phyloP scores from a whole-genome alignment of 1,140 invertebrate species.

The Sminthurides bifidus region DNA sequence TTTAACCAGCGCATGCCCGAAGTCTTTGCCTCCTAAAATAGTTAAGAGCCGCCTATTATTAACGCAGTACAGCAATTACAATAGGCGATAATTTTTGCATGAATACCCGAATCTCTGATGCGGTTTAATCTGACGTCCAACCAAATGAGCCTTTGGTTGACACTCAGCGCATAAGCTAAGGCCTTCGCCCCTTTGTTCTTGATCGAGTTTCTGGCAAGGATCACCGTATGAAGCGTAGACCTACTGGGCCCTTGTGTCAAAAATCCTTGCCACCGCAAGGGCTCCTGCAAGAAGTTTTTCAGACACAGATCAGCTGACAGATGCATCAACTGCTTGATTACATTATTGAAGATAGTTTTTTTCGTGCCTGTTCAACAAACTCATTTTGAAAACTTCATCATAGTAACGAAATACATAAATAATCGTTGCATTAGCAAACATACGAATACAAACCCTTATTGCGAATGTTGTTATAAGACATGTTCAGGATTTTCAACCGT shows the following conservation, averaged over 20 bases:
- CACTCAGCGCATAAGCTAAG: slow-evolving; percentile 20
- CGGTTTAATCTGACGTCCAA: slow-evolving; percentile 19
- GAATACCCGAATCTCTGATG: slow-evolving; percentile 15
- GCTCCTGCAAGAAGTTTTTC: slow-evolving; percentile 19
- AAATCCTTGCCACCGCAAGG: slow-evolving; percentile 21
- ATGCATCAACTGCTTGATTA: not conserved
- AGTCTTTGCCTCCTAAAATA: slow-evolving; percentile 13
- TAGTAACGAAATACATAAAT: too few species aligned
- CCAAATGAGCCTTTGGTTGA: slow-evolving; percentile 9
- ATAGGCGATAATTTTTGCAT: too few species aligned
- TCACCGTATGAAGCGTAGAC: slow-evolving; percentile 26
- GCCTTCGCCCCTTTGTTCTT: slow-evolving; percentile 22
- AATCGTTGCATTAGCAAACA: too few species aligned
- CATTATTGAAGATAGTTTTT: too few species aligned
- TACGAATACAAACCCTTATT: too few species aligned
- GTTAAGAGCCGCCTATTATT: too few species aligned
- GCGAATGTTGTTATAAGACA: slow-evolving; percentile 24
- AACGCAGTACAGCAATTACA: too few species aligned
- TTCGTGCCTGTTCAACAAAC: too few species aligned
- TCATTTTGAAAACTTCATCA: too few species aligned
- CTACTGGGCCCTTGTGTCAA: slow-evolving; percentile 3
- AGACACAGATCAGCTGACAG: not conserved
- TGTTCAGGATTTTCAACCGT: slow-evolving; percentile 24
- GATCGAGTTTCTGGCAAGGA: slow-evolving; percentile 18
- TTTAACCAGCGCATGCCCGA: slow-evolving; percentile 15